These are phyloP conservation scores for Scolanthus callimorphus DNA, from an alignment of 92 coral and sea anemone species.

Conservation along the genomic window DNA sequence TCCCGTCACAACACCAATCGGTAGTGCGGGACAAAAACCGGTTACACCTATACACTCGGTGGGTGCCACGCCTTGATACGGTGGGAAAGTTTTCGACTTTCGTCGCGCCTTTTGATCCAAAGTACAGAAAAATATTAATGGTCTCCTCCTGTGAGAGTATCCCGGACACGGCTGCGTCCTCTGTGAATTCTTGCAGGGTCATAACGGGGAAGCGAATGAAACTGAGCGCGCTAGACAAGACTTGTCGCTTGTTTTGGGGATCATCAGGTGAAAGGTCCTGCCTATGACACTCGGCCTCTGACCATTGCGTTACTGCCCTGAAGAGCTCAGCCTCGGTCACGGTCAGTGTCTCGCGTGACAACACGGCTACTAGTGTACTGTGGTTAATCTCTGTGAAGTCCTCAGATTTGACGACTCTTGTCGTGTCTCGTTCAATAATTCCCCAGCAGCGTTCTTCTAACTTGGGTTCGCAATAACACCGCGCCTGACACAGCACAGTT, in stretches of 20 bases:
- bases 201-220: constrained; percentile 78
- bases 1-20: constrained; percentile 81
- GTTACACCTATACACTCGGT: constrained; percentile 60
- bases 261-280: constrained; percentile 39
- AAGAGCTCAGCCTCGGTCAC: constrained; percentile 71
- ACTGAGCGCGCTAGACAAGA: constrained; percentile 62
- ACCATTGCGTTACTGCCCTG: constrained; percentile 74
- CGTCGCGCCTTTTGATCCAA: constrained; percentile 72
- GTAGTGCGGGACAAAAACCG: constrained; percentile 54
- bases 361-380: constrained; percentile 62
- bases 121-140: constrained; percentile 59
- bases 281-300: constrained; percentile 68
- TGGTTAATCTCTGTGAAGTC: constrained; percentile 66
- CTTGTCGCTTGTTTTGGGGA: constrained; percentile 72
- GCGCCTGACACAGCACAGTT: constrained; percentile 73
- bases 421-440: constrained; percentile 73
- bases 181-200: constrained; percentile 77
- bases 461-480: constrained; percentile 66
- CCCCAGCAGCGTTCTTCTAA: constrained; percentile 90
- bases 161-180: constrained; percentile 83
- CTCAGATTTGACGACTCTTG: constrained; percentile 62
- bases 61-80: constrained; percentile 65
- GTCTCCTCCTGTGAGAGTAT: constrained; percentile 77
- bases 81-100: constrained; percentile 64
- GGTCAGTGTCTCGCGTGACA: constrained; percentile 70